phyloP scores from a whole-genome alignment of 2,113 vertebrate genomes.

The Prunella fulvescens region DNA sequence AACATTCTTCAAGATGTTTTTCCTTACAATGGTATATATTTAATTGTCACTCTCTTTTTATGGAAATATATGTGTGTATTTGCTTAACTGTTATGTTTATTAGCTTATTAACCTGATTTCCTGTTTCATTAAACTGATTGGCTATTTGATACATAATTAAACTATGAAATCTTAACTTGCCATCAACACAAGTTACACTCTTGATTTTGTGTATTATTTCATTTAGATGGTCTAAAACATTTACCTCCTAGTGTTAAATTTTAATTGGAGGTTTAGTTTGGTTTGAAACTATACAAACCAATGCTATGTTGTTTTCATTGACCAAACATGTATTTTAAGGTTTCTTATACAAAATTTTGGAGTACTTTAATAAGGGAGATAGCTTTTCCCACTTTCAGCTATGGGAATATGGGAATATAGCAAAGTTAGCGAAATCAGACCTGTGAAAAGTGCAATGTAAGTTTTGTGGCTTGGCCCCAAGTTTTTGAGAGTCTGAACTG shows the following conservation, averaged over 20 bases:
- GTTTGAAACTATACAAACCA: background rate
- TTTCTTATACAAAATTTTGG: background rate
- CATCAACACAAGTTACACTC: background rate
- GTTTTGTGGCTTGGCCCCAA: constrained; percentile 50
- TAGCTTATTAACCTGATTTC: background rate
- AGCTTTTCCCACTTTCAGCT: background rate
- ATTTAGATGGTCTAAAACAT: background rate
- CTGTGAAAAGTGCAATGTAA: constrained; percentile 34
- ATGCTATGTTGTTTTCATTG: background rate
- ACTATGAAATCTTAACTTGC: background rate
- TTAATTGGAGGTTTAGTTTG: background rate
- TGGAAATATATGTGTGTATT: background rate
- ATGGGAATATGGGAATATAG: background rate
- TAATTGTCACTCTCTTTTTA: background rate
- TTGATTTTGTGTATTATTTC: background rate
- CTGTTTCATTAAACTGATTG: background rate
- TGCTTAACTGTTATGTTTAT: background rate
- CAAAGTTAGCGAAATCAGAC: constrained; percentile 32
- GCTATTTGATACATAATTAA: background rate
- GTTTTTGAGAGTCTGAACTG: background rate
- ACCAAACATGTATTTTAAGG: constrained; percentile 4
- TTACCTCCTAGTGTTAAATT: background rate
- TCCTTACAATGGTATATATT: background rate
- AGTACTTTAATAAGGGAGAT: background rate
- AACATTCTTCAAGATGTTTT: background rate